phyloP scores from a whole-genome alignment of 2,113 vertebrate species.

The Bucco capensis region DNA sequence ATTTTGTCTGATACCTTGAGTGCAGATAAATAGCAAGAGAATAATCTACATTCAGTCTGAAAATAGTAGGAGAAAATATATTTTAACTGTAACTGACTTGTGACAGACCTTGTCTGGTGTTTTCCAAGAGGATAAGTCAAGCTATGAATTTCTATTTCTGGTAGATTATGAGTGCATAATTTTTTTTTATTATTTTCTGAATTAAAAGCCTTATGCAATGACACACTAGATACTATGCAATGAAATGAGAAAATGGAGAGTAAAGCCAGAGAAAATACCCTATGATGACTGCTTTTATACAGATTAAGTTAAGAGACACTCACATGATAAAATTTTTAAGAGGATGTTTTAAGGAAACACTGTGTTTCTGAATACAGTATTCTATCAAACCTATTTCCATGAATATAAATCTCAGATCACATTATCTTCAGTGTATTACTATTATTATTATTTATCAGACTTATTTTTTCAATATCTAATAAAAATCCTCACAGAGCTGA shows the following conservation, averaged over 20 bases:
- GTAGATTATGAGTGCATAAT: background rate
- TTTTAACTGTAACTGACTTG: constrained; percentile 62
- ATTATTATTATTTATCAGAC: background rate
- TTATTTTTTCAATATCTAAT: background rate
- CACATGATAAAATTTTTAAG: background rate
- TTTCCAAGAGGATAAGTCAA: constrained; percentile 49
- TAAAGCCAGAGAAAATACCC: background rate
- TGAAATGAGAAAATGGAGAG: background rate
- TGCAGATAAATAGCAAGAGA: constrained; percentile 50
- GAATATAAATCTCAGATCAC: background rate
- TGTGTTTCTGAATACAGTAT: background rate
- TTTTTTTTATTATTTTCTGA: background rate
- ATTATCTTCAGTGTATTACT: background rate
- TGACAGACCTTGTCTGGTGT: constrained; percentile 32
- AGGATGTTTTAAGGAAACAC: background rate
- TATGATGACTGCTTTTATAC: background rate
- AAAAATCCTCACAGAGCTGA: background rate
- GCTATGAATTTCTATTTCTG: constrained; percentile 17
- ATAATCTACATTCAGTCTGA: constrained; percentile 46
- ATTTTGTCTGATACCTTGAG: constrained; percentile 37
- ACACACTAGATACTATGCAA: background rate
- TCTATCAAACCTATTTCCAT: background rate
- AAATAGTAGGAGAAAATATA: constrained; percentile 48
- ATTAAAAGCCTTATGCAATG: background rate
- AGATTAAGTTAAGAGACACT: background rate